phyloP scores from a whole-genome alignment of 2,888 invertebrate species.

The Criorhina ranunculi region DNA sequence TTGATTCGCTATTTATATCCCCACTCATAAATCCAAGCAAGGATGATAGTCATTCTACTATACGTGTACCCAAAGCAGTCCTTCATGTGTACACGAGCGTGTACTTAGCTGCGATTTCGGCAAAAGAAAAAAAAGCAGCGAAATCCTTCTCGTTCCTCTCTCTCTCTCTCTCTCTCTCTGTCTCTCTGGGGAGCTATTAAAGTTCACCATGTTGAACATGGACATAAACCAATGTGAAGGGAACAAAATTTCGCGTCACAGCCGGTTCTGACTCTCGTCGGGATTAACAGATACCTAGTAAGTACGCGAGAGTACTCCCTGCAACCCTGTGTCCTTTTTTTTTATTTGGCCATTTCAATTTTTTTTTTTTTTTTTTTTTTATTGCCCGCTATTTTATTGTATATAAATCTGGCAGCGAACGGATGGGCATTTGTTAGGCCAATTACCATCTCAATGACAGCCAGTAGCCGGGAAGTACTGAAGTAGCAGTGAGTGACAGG shows the following conservation, averaged over 20 bases:
- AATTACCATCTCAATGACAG: conserved; percentile 55
- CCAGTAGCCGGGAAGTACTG: background rate
- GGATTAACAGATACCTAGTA: conserved; percentile 41
- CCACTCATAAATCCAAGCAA: conserved; percentile 55
- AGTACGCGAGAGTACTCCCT: background rate
- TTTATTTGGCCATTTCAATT: conserved; percentile 28
- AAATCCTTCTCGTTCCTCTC: conserved; percentile 1
- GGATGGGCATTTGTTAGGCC: conserved; percentile 51
- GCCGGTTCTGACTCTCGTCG: conserved; percentile 29
- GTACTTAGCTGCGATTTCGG: conserved; percentile 8
- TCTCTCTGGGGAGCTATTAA: conserved; percentile 40
- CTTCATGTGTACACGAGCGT: conserved; percentile 31
- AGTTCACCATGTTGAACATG: conserved; percentile 49
- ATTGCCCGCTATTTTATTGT: conserved; percentile 35
- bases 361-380: conserved; percentile 43
- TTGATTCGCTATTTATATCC: conserved; percentile 51
- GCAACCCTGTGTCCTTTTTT: background rate
- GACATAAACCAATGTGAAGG: conserved; percentile 1
- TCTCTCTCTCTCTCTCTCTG: too few species aligned
- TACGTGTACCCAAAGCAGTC: conserved; percentile 20
- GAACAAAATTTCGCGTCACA: conserved; percentile 17
- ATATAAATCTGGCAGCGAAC: conserved; percentile 43
- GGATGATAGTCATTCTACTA: conserved; percentile 37
- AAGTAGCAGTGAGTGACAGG: conserved; percentile 2
- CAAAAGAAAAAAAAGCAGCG: conserved; percentile 7